A percentile compares a stretch with the other conserved stretches of the same genome.
phyloP scores from a whole-genome alignment of 1,140 invertebrate genomes.

The Eupristina koningsbergeri region DNA sequence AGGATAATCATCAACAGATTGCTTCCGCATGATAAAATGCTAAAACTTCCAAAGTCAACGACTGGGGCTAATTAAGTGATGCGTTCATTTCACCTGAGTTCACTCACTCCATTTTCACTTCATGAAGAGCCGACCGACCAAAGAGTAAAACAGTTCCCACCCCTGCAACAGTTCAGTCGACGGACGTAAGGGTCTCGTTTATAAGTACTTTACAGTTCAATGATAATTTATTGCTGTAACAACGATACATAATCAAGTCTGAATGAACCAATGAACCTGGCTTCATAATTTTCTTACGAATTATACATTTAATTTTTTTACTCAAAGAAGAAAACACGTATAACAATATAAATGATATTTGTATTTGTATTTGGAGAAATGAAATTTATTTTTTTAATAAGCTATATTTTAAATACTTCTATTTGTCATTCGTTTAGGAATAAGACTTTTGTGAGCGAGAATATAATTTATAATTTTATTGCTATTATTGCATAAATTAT shows the following conservation, averaged over 20 bases:
- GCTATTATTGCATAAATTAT: too few relatives aligned
- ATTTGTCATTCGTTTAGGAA: too few relatives aligned
- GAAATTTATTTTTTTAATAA: not conserved
- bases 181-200: constrained; percentile 57
- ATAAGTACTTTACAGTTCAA: constrained; percentile 67
- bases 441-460: too few relatives aligned
- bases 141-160: constrained; percentile 3
- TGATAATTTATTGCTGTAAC: constrained; percentile 49
- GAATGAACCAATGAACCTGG: not conserved
- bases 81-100: constrained; percentile 68
- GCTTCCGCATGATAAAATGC: not conserved
- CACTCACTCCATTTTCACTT: constrained; percentile 53
- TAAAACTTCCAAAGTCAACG: constrained; percentile 23
- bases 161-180: constrained; percentile 63
- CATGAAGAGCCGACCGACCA: constrained; percentile 60
- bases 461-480: too few relatives aligned
- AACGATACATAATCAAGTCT: not conserved
- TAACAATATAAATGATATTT: too few relatives aligned
- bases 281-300: not conserved
- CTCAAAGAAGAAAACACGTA: too few relatives aligned
- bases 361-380: too few relatives aligned
- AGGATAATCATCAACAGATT: not conserved
- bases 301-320: not conserved
- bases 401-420: too few relatives aligned
- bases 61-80: constrained; percentile 70